Evolutionary conservation across 2,888 invertebrate genomes (phyloP), one percentile per base, ranked within the genome.

Genomic region (Aricia artaxerxes): DNA sequence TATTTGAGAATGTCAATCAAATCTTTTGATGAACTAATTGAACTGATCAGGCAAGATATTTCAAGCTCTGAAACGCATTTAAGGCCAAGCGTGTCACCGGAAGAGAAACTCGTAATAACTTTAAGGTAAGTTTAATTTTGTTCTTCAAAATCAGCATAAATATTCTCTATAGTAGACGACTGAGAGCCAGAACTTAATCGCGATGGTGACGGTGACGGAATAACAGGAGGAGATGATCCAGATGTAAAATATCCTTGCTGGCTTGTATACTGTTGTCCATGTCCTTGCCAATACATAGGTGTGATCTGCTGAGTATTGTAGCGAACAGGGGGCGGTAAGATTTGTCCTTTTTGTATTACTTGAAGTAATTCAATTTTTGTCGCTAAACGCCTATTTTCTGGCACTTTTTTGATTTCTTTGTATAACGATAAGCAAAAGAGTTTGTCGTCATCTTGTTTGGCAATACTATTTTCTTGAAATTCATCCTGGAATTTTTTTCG

Each of bases 1-100:
- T 85, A 85, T 82, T 85, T 85, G 80, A 83, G 84, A 83, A 79
- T 86, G 85, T 85, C 84, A 81, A 83, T 84, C 82, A 84, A 83
- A 83, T 85, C 84, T 77, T 85, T 86, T 84, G 84, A 85, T 83
- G 83, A 85, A 82, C 80, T 85, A 81, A 80, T 84, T 81, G 81
- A 82, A 84, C 81, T 85, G 79, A 84, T 85, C 81, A 83, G 81
- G 81, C 78, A 84, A 82, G 83, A 85, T 82, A 80, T 86, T 81
- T 81, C 82, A 82, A 61, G 82, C 81, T 78, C 80, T 79, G 49
- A 79, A 76, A 79, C 75, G 49, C 76, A 79, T 72, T 38, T 72
- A 40, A 78, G 60, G 78, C 16, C 78, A 78, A 35, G 35, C 78
- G 24, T 35, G 40, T 64, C 44, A 40, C 61, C 78, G 9, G 64